These are phyloP conservation scores for Steinernema khuongi DNA, from an alignment of 1,140 invertebrate species.

Conservation along the genomic window DNA sequence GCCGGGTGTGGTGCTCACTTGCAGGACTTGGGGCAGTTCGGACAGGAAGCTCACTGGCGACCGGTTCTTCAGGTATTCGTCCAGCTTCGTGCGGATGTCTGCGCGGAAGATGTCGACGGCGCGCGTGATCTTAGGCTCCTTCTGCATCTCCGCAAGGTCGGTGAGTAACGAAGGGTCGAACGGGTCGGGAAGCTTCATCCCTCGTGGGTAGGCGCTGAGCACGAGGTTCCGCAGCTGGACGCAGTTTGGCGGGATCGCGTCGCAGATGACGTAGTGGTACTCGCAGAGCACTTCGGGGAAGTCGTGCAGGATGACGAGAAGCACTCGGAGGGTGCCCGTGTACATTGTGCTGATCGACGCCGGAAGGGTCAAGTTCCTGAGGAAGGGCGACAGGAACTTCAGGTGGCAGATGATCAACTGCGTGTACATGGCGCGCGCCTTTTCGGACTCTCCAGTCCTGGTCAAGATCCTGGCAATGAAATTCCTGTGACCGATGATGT, in stretches of 20 bases:
- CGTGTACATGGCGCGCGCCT: slow-evolving; percentile 66
- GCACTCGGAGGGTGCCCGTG: slow-evolving; percentile 86
- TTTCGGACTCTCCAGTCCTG: slow-evolving; percentile 23
- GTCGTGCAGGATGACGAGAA: slow-evolving; percentile 92
- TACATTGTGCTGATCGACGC: slow-evolving; percentile 86
- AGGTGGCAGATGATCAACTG: slow-evolving; percentile 90
- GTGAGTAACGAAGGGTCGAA: slow-evolving; percentile 77
- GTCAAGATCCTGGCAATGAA: slow-evolving; percentile 84
- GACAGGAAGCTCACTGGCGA: slow-evolving; percentile 90
- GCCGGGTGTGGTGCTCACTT: slow-evolving; percentile 65
- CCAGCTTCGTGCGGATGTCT: slow-evolving; percentile 69
- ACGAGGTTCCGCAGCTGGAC: slow-evolving; percentile 98
- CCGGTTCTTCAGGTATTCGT: slow-evolving; percentile 87
- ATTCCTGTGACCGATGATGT: slow-evolving; percentile 84
- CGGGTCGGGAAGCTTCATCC: slow-evolving; percentile 94
- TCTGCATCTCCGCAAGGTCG: slow-evolving; percentile 70
- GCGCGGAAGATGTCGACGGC: slow-evolving; percentile 65
- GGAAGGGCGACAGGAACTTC: slow-evolving; percentile 89
- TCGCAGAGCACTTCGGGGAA: slow-evolving; percentile 98
- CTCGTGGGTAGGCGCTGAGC: slow-evolving; percentile 89
- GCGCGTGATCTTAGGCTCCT: slow-evolving; percentile 77
- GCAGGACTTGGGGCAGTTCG: slow-evolving; percentile 80
- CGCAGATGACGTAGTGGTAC: slow-evolving; percentile 98
- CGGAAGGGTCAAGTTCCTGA: slow-evolving; percentile 88
- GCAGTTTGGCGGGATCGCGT: slow-evolving; percentile 96